phyloP scores from a whole-genome alignment of 1,140 invertebrate genomes.

The Adelges cooleyi region DNA sequence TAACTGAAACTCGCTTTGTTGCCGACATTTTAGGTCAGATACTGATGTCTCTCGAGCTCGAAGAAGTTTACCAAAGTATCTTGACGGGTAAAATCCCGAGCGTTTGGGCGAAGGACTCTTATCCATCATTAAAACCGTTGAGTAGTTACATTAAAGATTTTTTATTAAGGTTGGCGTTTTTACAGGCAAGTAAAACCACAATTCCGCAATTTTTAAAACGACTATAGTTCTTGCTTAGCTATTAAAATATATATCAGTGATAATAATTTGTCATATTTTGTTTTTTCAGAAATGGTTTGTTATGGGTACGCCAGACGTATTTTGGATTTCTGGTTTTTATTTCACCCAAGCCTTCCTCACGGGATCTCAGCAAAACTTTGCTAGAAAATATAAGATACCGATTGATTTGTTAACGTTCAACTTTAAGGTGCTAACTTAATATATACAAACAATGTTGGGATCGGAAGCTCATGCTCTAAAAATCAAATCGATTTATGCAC shows the following conservation, averaged over 20 bases:
- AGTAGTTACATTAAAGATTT: slow-evolving; percentile 84
- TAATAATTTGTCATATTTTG: slow-evolving; percentile 31
- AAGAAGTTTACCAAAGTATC: slow-evolving; percentile 74
- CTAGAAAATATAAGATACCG: slow-evolving; percentile 77
- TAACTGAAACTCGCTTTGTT: no score
- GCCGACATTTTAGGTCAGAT: slow-evolving; percentile 59
- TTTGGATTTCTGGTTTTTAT: slow-evolving; percentile 91
- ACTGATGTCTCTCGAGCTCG: slow-evolving; percentile 74
- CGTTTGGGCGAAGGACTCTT: slow-evolving; percentile 74
- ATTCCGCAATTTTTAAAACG: no score
- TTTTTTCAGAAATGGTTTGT: slow-evolving; percentile 64
- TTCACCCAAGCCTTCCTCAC: slow-evolving; percentile 94
- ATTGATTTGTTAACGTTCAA: slow-evolving; percentile 82
- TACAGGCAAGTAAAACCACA: no score
- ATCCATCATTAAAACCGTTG: slow-evolving; percentile 85
- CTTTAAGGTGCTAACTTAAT: slow-evolving; percentile 51
- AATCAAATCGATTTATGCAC: no score
- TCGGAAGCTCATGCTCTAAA: no score
- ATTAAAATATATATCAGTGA: background rate
- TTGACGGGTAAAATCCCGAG: slow-evolving; percentile 69
- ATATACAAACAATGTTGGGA: no score
- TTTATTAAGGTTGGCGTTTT: slow-evolving; percentile 62
- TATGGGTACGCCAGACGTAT: slow-evolving; percentile 63
- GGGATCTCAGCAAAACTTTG: slow-evolving; percentile 84
- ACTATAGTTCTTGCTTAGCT: background rate